These are phyloP conservation scores for Sthenelais limicola DNA, from an alignment of 2,888 invertebrate genomes.

Conservation along the genomic window DNA sequence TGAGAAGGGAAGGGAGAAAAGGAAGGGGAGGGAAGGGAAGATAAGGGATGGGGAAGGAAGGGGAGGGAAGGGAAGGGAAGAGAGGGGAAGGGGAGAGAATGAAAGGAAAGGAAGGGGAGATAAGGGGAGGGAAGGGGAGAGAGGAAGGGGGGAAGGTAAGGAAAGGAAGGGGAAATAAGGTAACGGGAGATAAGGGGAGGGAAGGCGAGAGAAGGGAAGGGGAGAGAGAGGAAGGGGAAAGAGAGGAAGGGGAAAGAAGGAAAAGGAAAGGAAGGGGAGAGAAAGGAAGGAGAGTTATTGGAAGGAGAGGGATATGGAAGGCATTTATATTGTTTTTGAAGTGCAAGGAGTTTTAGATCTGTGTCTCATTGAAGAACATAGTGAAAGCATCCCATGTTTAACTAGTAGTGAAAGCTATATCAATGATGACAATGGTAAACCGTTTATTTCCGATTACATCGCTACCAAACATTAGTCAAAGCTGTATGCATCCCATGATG, in stretches of 20 bases:
- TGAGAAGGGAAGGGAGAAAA: not conserved
- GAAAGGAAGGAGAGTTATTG: not conserved
- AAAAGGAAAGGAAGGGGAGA: not conserved
- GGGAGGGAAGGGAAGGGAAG: not conserved
- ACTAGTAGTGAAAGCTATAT: too few relatives aligned
- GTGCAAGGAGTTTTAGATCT: too few relatives aligned
- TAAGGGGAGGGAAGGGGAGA: not conserved
- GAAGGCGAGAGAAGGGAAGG: not conserved
- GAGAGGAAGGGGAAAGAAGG: not conserved
- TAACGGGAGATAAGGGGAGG: not conserved
- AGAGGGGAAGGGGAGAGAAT: not conserved
- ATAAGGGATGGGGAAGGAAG: not conserved
- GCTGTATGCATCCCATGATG: too few relatives aligned
- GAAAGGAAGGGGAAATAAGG: slow-evolving; percentile 6
- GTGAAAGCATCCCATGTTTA: too few relatives aligned
- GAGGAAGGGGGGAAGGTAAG: slow-evolving; percentile 3
- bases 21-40: not conserved
- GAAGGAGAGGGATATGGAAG: too few relatives aligned
- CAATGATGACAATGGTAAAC: too few relatives aligned
- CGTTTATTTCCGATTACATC: too few relatives aligned
- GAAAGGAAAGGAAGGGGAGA: not conserved
- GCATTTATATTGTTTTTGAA: too few relatives aligned
- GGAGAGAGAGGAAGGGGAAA: not conserved
- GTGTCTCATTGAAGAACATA: too few relatives aligned
- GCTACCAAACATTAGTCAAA: too few relatives aligned